Evolutionary conservation across 2,113 vertebrate species (phyloP).

Genomic region (Nanorana parkeri): DNA sequence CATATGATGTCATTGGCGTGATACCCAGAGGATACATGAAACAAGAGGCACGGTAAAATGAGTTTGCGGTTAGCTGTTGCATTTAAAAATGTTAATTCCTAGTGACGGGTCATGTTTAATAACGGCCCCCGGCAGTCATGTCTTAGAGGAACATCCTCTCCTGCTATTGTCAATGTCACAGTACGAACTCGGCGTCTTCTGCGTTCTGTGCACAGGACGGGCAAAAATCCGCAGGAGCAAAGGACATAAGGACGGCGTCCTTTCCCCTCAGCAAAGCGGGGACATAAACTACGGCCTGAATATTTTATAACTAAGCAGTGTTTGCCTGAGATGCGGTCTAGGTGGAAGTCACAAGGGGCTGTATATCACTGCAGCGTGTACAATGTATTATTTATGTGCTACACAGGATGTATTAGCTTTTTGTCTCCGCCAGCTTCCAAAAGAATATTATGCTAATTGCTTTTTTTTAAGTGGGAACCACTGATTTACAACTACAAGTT

Average conservation of each 20-base stretch:
- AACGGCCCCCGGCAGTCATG: background rate
- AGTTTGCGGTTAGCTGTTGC: background rate
- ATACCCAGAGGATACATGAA: background rate
- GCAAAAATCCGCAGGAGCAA: background rate
- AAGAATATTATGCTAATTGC: too few relatives aligned
- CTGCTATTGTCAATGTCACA: background rate
- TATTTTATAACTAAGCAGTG: background rate
- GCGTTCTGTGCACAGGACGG: background rate
- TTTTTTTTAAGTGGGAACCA: too few relatives aligned
- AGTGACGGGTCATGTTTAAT: background rate
- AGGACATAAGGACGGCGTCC: background rate
- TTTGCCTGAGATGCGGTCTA: background rate
- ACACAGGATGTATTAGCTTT: too few relatives aligned
- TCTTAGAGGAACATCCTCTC: background rate
- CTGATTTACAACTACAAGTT: too few relatives aligned
- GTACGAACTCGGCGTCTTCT: background rate
- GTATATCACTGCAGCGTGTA: background rate
- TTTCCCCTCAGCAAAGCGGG: background rate
- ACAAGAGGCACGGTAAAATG: background rate
- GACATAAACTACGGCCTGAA: background rate
- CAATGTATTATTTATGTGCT: background rate
- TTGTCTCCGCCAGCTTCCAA: background rate
- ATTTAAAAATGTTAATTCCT: background rate
- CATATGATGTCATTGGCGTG: background rate
- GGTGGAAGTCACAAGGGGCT: background rate